Evolutionary conservation across 1,140 invertebrate genomes (phyloP).

Genomic region (Littorina saxatilis): DNA sequence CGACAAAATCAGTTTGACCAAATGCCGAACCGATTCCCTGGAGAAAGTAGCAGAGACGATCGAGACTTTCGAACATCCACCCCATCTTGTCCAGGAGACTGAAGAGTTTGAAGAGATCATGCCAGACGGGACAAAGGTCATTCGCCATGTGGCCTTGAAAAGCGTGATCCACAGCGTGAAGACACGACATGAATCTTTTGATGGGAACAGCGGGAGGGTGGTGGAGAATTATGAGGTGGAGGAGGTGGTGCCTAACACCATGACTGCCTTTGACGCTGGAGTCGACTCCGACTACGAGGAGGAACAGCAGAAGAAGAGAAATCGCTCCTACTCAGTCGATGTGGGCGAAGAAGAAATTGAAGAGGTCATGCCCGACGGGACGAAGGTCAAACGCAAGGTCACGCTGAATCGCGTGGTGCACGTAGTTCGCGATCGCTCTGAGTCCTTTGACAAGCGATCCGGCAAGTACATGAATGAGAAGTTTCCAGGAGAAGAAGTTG

Average conservation of each 20-base stretch:
- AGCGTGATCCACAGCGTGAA: constrained; percentile 63
- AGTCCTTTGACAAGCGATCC: background rate
- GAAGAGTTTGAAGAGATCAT: constrained; percentile 68
- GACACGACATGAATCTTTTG: constrained; percentile 62
- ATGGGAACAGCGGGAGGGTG: constrained; percentile 45
- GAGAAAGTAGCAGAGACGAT: constrained; percentile 51
- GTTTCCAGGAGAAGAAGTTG: background rate
- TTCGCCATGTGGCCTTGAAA: constrained; percentile 57
- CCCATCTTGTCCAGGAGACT: constrained; percentile 62
- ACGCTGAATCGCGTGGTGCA: background rate
- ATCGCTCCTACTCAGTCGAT: background rate
- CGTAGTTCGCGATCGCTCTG: background rate
- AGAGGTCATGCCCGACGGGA: background rate
- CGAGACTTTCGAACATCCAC: constrained; percentile 69
- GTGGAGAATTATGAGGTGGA: constrained; percentile 60
- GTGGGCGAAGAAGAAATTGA: background rate
- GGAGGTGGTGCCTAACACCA: constrained; percentile 68
- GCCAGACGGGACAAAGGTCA: constrained; percentile 70
- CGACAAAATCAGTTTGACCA: background rate
- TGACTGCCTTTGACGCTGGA: constrained; percentile 57
- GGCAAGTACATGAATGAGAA: background rate
- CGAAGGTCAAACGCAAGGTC: background rate
- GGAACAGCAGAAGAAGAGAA: background rate
- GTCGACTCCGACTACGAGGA: constrained; percentile 35
- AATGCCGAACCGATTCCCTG: background rate